Evolutionary conservation across 2,888 invertebrate species (phyloP).

Genomic region (Megastigmus dorsalis): DNA sequence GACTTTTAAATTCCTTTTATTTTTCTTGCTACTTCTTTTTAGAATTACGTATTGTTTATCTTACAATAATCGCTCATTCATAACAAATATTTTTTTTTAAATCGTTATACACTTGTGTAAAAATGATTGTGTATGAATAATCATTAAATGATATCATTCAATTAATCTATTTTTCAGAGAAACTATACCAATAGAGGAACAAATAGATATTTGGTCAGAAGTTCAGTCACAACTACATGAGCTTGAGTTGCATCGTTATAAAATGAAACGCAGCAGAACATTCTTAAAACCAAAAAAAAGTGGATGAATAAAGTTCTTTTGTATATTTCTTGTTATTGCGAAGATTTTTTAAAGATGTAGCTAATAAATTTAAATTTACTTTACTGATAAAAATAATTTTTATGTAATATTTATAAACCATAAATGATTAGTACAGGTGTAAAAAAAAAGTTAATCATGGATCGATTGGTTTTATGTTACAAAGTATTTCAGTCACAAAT

Average conservation of each 20-base stretch:
- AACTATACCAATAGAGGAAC: conserved; percentile 92
- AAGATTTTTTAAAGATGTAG: conserved; percentile 44
- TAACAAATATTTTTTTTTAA: no score
- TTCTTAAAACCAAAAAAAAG: conserved; percentile 77
- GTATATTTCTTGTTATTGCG: conserved; percentile 21
- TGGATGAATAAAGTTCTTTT: conserved; percentile 35
- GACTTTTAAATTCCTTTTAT: no score
- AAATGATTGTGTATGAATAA: no score
- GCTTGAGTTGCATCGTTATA: conserved; percentile 80
- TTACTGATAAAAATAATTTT: conserved; percentile 3
- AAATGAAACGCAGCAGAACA: conserved; percentile 79
- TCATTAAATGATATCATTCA: no score
- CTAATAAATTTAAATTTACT: conserved; percentile 31
- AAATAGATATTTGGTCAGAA: conserved; percentile 89
- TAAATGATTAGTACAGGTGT: neutral
- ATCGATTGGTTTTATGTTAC: conserved; percentile 52
- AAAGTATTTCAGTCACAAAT: conserved; percentile 47
- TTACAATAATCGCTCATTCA: no score
- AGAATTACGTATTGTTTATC: no score
- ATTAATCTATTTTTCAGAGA: conserved; percentile 75
- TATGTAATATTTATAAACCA: neutral
- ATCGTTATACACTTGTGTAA: no score
- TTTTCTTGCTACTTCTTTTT: no score
- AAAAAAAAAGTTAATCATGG: conserved; percentile 32
- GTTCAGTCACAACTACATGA: conserved; percentile 85